Evolutionary conservation across 2,888 invertebrate genomes (phyloP).

Genomic region (Hyalella azteca): DNA sequence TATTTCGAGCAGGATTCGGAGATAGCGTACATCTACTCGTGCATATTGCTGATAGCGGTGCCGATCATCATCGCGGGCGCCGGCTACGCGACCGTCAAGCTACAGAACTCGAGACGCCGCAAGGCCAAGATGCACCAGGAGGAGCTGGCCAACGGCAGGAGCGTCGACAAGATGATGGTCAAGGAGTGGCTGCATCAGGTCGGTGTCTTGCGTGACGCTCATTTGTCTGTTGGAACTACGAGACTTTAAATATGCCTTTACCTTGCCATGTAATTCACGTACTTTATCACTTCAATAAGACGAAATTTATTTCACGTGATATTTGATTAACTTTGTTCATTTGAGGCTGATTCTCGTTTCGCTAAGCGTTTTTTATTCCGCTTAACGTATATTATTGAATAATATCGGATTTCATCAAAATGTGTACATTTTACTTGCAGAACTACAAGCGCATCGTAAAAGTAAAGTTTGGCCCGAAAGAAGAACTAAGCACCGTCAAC

Average conservation of each 20-base stretch:
- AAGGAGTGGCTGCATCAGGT: slow-evolving; percentile 87
- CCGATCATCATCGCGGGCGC: slow-evolving; percentile 91
- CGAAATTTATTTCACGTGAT: too few relatives aligned
- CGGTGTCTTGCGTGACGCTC: too few relatives aligned
- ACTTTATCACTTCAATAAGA: too few relatives aligned
- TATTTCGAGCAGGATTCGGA: slow-evolving; percentile 91
- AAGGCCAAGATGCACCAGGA: slow-evolving; percentile 83
- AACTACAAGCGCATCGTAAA: slow-evolving; percentile 88
- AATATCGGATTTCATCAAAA: too few relatives aligned
- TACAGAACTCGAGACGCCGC: slow-evolving; percentile 83
- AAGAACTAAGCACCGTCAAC: slow-evolving; percentile 83
- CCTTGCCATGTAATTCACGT: too few relatives aligned
- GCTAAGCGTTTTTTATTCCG: background rate
- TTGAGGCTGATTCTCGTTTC: too few relatives aligned
- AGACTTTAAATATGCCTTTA: too few relatives aligned
- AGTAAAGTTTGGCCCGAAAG: slow-evolving; percentile 86
- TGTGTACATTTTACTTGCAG: slow-evolving; percentile 63
- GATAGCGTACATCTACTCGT: slow-evolving; percentile 94
- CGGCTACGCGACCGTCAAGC: slow-evolving; percentile 89
- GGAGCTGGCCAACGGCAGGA: slow-evolving; percentile 69
- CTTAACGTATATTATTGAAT: too few relatives aligned
- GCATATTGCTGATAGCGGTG: slow-evolving; percentile 87
- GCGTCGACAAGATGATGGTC: slow-evolving; percentile 90
- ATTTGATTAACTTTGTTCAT: too few relatives aligned
- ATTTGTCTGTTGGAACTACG: too few relatives aligned